Base-by-base conservation (phyloP, 2,888 invertebrate species). In the Lithosia quadra region DNA sequence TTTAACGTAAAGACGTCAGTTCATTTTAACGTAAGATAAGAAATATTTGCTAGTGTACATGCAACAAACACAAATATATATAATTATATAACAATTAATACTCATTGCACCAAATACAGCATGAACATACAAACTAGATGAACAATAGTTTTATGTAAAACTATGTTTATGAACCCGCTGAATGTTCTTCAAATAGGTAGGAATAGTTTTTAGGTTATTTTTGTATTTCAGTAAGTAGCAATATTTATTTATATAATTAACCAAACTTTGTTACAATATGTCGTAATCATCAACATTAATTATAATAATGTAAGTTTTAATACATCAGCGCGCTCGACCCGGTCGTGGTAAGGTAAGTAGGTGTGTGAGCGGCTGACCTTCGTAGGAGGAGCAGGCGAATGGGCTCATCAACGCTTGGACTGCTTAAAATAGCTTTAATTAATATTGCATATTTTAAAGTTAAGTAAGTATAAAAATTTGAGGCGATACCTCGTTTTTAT, bases 301-400 rank as follows among this genome's bases (percentile, higher is more conserved):
- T 28, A 60, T 69, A 71, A 74, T 73, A 79, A 71, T 63, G 59
- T 71, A 69, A 75, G 65, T 75, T 75, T 68, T 71, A 79, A 73
- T 63, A 72, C 67, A 74, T 77, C 78, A 78, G 8, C 33, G 33
- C 77, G 77, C 71, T 72, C 77, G 78, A 76, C 79, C 75, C 82
- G 81, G 78, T 82, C 75, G 75, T 79, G 74, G 78, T 82, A 79
- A 83, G 75, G 77, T 79, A 83, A 83, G 88, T 89, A 86, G 88
- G 88, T 86, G 88, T 86, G 83, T 81, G 82, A 86, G 87, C 84
- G 90, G 91, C 71, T 87, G 93, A 89, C 93, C 93, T 93, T 93
- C 91, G 83, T 64, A 74, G 74, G 82, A 86, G 85, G 82, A 88
- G 79, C 84, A 81, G 84, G 90, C 90, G 90, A 92, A 89, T 87